Conservation (phyloP, 1,140 invertebrate genomes). For the Pseudomyrmex sp. region DNA sequence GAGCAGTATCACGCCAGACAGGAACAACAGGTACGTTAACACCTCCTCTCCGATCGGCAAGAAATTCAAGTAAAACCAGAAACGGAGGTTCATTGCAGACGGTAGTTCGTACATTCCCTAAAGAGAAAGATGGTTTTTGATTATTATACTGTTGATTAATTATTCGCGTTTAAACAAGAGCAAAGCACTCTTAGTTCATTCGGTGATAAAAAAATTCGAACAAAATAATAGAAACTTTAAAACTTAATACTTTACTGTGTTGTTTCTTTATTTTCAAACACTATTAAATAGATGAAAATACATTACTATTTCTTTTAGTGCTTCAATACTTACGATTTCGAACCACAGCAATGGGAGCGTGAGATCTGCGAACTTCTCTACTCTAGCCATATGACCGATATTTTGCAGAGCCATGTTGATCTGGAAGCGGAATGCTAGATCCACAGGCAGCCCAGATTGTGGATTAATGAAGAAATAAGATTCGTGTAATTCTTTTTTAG, state of each 20-base stretch:
- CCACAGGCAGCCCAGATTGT: constrained; percentile 90
- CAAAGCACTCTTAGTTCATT: background rate
- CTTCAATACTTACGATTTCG: constrained; percentile 91
- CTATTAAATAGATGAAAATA: too few species aligned
- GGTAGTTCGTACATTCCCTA: constrained; percentile 90
- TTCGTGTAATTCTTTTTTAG: constrained; percentile 89
- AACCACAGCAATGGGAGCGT: constrained; percentile 92
- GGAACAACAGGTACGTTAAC: constrained; percentile 87
- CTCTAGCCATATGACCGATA: constrained; percentile 87
- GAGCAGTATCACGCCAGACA: constrained; percentile 85
- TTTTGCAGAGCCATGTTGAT: constrained; percentile 93
- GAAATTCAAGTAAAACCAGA: constrained; percentile 90
- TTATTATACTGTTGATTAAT: background rate
- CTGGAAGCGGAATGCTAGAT: constrained; percentile 91
- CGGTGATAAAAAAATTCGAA: background rate
- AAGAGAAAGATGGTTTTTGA: constrained; percentile 65
- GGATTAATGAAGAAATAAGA: constrained; percentile 91
- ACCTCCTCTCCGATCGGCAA: constrained; percentile 87
- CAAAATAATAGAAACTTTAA: too few species aligned
- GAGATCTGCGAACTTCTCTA: constrained; percentile 88
- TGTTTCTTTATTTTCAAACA: too few species aligned
- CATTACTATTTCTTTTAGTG: background rate
- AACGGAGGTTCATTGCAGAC: constrained; percentile 86
- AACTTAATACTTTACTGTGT: too few species aligned
- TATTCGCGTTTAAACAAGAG: background rate